Conservation (phyloP, 30 jellyfish, hydroid and myxozoan species). For the Hydractinia symbiolongicarpus region DNA sequence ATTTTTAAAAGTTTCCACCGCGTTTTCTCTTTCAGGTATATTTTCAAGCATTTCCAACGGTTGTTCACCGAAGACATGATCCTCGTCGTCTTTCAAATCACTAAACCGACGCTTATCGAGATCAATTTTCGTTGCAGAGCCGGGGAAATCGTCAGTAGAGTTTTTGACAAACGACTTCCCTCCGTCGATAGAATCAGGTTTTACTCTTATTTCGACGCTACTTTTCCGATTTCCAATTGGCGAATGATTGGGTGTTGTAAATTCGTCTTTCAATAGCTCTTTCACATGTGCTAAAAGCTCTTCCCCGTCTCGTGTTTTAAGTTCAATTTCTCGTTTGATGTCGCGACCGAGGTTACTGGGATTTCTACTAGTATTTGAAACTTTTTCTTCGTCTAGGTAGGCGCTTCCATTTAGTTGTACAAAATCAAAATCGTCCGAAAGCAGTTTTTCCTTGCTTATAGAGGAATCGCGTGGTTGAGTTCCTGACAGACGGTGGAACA, state of each 20-base stretch:
- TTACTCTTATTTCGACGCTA: neutral
- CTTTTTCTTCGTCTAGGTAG: neutral
- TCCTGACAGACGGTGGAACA: constrained; percentile 63
- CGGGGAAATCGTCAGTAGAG: constrained; percentile 51
- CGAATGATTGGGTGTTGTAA: constrained; percentile 3
- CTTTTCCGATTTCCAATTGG: neutral
- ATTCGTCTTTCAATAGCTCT: neutral
- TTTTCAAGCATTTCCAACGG: constrained; percentile 25
- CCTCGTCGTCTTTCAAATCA: constrained; percentile 27
- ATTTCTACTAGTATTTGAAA: neutral
- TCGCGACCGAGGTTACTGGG: constrained; percentile 8
- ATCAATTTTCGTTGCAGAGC: constrained; percentile 14
- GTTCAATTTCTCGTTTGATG: constrained; percentile 6
- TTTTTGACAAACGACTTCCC: constrained; percentile 30
- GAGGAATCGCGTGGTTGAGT: constrained; percentile 2
- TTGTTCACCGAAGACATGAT: constrained; percentile 21
- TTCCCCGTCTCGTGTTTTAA: neutral
- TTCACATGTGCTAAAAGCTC: neutral
- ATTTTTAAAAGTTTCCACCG: constrained; percentile 34
- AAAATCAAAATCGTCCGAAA: constrained; percentile 30
- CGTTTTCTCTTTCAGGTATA: constrained; percentile 38
- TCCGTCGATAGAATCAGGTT: constrained; percentile 36
- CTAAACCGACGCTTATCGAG: constrained; percentile 3
- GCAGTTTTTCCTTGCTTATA: neutral
- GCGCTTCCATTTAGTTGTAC: constrained; percentile 21